These are phyloP conservation scores for Norana najaformis DNA, from an alignment of 2,888 invertebrate species.

Conservation along the genomic window DNA sequence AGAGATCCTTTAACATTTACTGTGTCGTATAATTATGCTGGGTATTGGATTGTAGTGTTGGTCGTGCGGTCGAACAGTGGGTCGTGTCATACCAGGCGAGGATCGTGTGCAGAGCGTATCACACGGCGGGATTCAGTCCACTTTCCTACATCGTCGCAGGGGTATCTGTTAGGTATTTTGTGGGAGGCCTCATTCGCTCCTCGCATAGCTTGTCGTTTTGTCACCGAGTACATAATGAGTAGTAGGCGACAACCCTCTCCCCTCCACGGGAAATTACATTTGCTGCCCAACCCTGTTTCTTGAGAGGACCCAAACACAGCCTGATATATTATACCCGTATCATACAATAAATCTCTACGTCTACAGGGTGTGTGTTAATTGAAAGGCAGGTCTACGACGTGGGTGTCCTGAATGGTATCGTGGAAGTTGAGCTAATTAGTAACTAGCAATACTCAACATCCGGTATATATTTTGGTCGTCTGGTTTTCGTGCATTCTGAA, in stretches of 20 bases:
- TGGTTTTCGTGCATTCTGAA: not conserved
- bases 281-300: not conserved
- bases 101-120: not conserved
- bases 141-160: not conserved
- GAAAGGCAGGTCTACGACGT: not conserved
- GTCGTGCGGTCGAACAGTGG: not conserved
- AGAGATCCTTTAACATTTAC: not conserved
- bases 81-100: not conserved
- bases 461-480: no score
- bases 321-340: not conserved
- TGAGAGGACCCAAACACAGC: not conserved
- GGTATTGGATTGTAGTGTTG: not conserved
- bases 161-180: not conserved
- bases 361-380: not conserved
- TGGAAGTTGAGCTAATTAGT: not conserved
- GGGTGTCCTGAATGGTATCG: not conserved
- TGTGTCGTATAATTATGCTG: not conserved
- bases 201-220: not conserved
- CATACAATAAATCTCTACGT: not conserved
- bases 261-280: not conserved
- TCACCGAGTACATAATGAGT: slow-evolving; percentile 13
- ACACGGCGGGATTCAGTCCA: not conserved
- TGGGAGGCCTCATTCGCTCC: not conserved
- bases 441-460: not conserved
- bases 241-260: not conserved